These are phyloP conservation scores for Lagodon rhomboides DNA, from an alignment of 2,797 vertebrate genomes.

Conservation along the genomic window DNA sequence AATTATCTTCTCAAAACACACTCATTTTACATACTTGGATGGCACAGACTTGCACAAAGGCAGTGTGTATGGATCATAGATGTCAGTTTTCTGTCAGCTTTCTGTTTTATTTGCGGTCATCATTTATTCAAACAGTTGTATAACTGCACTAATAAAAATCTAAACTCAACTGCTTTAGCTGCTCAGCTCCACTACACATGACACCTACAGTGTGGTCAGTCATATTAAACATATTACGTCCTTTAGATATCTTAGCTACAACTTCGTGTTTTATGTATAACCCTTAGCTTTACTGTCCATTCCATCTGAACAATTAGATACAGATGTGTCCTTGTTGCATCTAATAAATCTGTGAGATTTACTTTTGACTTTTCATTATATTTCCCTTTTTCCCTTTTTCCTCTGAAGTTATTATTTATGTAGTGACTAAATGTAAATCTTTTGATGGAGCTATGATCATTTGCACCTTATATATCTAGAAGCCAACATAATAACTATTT, in stretches of 20 bases:
- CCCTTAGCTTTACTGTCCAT: not conserved
- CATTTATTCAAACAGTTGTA: not conserved
- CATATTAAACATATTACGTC: not conserved
- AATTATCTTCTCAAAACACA: not conserved
- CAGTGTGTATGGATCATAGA: not conserved
- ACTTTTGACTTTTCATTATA: not conserved
- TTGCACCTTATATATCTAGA: not conserved
- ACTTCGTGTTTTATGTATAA: not conserved
- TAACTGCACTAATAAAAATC: not conserved
- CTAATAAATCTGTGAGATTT: not conserved
- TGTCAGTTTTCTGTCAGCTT: not conserved
- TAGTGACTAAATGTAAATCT: not conserved
- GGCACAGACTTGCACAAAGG: slow-evolving; percentile 1
- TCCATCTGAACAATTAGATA: not conserved
- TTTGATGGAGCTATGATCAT: not conserved
- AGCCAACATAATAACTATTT: not conserved
- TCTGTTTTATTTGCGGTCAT: slow-evolving; percentile 20
- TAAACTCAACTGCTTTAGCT: slow-evolving; percentile 11
- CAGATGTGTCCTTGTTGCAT: not conserved
- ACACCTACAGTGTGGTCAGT: not conserved
- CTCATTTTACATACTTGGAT: not conserved
- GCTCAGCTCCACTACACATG: not conserved
- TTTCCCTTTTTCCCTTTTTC: not conserved
- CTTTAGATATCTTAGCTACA: not conserved
- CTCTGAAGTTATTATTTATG: not conserved